phyloP scores from a whole-genome alignment of 2,888 invertebrate genomes.

The Ormyrus thymus region DNA sequence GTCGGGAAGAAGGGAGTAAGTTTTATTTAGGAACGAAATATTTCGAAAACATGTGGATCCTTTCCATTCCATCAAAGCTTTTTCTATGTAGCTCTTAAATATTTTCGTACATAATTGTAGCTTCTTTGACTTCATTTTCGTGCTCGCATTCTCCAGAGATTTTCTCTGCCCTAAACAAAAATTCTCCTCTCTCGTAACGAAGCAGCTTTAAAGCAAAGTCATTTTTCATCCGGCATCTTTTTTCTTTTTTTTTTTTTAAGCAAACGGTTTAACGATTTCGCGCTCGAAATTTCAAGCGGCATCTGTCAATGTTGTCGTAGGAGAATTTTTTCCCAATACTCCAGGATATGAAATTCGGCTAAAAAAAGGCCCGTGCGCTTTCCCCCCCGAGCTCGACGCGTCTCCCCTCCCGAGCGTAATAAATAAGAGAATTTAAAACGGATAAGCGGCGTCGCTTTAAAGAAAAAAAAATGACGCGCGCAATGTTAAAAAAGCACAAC shows the following conservation, averaged over 20 bases:
- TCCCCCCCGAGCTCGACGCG: background rate
- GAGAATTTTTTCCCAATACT: background rate
- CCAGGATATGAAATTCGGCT: background rate
- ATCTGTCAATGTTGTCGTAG: background rate
- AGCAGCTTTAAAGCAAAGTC: background rate
- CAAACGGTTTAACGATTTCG: background rate
- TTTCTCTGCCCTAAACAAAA: background rate
- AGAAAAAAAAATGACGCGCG: slow-evolving; percentile 7
- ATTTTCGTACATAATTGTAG: background rate
- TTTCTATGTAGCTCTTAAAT: background rate
- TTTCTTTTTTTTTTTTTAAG: background rate
- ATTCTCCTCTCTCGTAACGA: background rate
- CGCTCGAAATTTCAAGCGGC: slow-evolving; percentile 1
- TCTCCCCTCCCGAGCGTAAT: background rate
- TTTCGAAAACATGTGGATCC: slow-evolving; percentile 3
- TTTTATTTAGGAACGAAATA: slow-evolving; percentile 5
- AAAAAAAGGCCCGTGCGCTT: slow-evolving; percentile 7
- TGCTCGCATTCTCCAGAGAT: background rate
- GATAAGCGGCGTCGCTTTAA: background rate
- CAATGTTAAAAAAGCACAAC: slow-evolving; percentile 27
- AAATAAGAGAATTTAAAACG: slow-evolving; percentile 47
- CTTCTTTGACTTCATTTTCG: background rate
- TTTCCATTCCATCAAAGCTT: slow-evolving; percentile 1
- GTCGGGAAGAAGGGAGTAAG: background rate
- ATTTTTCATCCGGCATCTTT: slow-evolving; percentile 10